Percentiles rank a stretch among this genome's conserved stretches.
Conservation (phyloP, 2,797 vertebrate species). For the Semotilus atromaculatus region DNA sequence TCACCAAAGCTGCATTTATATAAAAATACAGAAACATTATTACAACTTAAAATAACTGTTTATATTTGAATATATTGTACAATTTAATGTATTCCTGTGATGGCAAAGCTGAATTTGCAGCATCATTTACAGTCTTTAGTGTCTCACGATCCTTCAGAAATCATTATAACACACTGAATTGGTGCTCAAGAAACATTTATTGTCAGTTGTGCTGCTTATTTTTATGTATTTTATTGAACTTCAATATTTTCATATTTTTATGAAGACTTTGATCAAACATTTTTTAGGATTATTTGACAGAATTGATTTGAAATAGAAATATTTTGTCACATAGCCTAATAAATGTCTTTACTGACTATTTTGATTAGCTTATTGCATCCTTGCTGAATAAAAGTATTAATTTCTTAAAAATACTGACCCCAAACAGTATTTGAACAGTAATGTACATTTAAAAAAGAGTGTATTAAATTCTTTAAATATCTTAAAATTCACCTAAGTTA, state of each 20-base stretch:
- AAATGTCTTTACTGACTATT: not conserved
- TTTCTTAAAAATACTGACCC: not conserved
- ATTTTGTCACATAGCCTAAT: not conserved
- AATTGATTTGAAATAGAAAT: not conserved
- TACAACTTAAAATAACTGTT: not conserved
- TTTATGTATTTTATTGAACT: not conserved
- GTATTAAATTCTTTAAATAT: not conserved
- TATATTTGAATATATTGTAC: not conserved
- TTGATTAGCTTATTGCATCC: not conserved
- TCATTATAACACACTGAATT: not conserved
- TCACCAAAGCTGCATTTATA: not conserved
- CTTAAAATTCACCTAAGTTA: not conserved
- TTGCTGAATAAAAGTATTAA: not conserved
- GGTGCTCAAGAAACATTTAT: not conserved
- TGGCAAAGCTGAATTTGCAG: not conserved
- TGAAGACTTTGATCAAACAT: not conserved
- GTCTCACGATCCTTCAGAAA: not conserved
- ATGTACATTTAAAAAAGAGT: not conserved
- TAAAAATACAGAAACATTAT: not conserved
- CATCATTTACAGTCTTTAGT: not conserved
- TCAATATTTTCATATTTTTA: too few relatives aligned
- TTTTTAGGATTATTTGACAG: not conserved
- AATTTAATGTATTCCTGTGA: not conserved
- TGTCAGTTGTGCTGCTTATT: not conserved
- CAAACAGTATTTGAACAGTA: not conserved